phyloP scores from a whole-genome alignment of 2,113 vertebrate species.

The Pterophyllum scalare region DNA sequence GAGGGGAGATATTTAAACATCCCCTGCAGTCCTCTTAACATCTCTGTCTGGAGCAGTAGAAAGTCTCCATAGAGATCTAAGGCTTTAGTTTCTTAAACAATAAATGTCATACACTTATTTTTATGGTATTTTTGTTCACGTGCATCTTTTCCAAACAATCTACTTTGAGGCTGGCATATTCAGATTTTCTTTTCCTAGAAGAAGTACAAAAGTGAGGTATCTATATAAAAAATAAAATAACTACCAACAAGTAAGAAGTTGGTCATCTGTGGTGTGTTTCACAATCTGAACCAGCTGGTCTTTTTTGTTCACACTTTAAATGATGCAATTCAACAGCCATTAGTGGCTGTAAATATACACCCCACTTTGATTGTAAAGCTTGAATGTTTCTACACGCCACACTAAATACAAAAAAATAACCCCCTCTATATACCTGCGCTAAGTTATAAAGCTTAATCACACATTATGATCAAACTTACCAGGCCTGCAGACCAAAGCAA shows the following conservation, averaged over 20 bases:
- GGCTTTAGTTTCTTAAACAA: not conserved
- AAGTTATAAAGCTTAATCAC: not conserved
- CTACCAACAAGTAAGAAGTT: not conserved
- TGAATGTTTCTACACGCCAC: not conserved
- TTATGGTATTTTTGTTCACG: not conserved
- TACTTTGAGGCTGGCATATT: not conserved
- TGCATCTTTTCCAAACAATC: not conserved
- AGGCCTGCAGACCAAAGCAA: conserved; percentile 40
- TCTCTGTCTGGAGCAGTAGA: not conserved
- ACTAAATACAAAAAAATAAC: not conserved
- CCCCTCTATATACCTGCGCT: not conserved
- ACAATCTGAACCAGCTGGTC: not conserved
- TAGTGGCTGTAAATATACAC: not conserved
- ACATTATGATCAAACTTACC: conserved; percentile 60
- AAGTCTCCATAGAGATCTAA: not conserved
- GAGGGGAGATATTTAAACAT: not conserved
- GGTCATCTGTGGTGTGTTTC: not conserved
- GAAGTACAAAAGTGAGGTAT: not conserved
- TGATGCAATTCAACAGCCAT: not conserved
- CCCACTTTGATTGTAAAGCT: not conserved
- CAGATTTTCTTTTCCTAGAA: not conserved
- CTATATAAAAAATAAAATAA: not conserved
- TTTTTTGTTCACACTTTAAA: not conserved
- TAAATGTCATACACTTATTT: not conserved
- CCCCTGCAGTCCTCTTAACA: not conserved